Percentiles rank a stretch among this genome's conserved stretches.
phyloP scores from a whole-genome alignment of 2,888 invertebrate species.

The Mamestra brassicae region DNA sequence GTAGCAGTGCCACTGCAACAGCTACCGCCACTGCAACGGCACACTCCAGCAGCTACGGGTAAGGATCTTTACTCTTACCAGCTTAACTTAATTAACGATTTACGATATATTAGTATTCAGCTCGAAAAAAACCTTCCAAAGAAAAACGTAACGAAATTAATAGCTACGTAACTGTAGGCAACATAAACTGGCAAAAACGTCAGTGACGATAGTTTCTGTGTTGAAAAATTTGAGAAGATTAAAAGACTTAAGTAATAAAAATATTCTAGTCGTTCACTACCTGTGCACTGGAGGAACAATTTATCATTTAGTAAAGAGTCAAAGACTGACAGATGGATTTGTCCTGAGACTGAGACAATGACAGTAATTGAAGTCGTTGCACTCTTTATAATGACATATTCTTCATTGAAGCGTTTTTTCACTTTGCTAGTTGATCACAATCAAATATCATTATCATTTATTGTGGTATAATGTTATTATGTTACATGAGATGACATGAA shows the following conservation, averaged over 20 bases:
- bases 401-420: conserved; percentile 13
- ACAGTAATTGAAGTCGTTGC: conserved; percentile 20
- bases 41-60: conserved; percentile 51
- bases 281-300: background rate
- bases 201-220: background rate
- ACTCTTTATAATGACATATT: conserved; percentile 23
- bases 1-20: conserved; percentile 72
- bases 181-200: background rate
- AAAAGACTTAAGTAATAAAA: background rate
- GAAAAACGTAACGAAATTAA: background rate
- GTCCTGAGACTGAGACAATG: conserved; percentile 23
- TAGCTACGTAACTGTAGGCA: background rate
- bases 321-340: conserved; percentile 34
- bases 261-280: background rate
- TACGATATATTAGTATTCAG: background rate
- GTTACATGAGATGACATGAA: background rate
- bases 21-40: conserved; percentile 64
- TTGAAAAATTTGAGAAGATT: background rate
- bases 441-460: background rate
- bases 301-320: conserved; percentile 14
- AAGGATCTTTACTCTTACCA: conserved; percentile 1
- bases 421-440: background rate
- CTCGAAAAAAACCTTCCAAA: background rate
- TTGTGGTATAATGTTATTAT: background rate
- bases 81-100: background rate